Evolutionary conservation across 2,797 vertebrate genomes (phyloP).

Genomic region (Florisuga fusca): DNA sequence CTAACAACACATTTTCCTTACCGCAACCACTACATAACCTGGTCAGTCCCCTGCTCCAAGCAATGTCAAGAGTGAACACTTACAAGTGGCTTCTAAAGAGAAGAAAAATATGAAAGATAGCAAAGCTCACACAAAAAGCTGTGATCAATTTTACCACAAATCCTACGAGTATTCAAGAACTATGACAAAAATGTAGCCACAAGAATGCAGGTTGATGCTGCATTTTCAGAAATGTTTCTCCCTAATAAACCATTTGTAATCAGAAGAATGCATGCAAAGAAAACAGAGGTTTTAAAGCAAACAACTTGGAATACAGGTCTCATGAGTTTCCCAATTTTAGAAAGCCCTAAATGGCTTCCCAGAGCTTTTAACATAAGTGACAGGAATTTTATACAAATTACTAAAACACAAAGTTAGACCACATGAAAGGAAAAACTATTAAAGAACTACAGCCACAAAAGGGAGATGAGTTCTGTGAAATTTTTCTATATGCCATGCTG

Average conservation of each 20-base stretch:
- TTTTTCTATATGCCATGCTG: background rate
- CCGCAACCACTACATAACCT: background rate
- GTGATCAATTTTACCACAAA: background rate
- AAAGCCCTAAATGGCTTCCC: background rate
- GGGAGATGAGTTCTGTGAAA: background rate
- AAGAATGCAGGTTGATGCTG: background rate
- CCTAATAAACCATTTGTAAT: background rate
- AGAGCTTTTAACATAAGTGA: background rate
- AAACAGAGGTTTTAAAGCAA: background rate
- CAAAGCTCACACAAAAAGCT: background rate
- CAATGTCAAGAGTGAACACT: background rate
- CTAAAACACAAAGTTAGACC: background rate
- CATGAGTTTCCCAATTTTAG: background rate
- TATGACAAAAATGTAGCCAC: background rate
- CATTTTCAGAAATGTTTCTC: background rate
- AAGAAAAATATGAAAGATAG: background rate
- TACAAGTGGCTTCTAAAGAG: background rate
- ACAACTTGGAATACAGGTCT: background rate
- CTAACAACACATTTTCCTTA: background rate
- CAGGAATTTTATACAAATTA: background rate
- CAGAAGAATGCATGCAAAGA: background rate
- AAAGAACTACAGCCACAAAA: background rate
- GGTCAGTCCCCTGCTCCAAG: background rate
- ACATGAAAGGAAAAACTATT: background rate
- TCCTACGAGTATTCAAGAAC: background rate